These are phyloP conservation scores for Lepidurus packardi DNA, from an alignment of 1,140 invertebrate genomes.

Conservation along the genomic window DNA sequence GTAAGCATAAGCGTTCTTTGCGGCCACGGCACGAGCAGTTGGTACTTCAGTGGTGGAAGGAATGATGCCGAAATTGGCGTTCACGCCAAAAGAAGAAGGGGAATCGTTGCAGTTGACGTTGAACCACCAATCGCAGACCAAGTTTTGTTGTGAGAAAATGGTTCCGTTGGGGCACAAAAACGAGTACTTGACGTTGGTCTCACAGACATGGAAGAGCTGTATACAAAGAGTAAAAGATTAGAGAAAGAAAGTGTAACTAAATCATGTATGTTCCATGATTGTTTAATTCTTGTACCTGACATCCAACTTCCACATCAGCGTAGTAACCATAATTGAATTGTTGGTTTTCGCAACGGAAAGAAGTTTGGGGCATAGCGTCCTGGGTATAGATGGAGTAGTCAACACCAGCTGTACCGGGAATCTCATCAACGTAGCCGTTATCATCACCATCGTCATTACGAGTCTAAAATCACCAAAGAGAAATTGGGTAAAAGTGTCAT, in stretches of 20 bases:
- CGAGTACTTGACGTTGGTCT: constrained; percentile 44
- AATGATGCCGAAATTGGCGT: constrained; percentile 24
- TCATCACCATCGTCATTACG: background rate
- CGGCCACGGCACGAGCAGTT: background rate
- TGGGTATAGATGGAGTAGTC: constrained; percentile 50
- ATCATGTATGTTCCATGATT: background rate
- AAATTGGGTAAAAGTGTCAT: background rate
- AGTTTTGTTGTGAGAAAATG: constrained; percentile 77
- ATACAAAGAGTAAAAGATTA: constrained; percentile 28
- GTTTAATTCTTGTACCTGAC: constrained; percentile 41
- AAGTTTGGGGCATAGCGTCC: constrained; percentile 40
- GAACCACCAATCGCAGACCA: constrained; percentile 89
- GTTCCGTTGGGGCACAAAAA: constrained; percentile 86
- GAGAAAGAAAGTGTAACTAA: background rate
- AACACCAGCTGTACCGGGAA: constrained; percentile 50
- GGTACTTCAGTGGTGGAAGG: background rate
- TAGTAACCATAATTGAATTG: constrained; percentile 42
- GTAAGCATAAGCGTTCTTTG: background rate
- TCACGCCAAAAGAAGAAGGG: constrained; percentile 13
- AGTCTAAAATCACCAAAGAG: background rate
- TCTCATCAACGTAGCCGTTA: constrained; percentile 40
- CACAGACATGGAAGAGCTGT: constrained; percentile 50
- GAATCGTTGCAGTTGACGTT: constrained; percentile 63
- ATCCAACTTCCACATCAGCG: constrained; percentile 42
- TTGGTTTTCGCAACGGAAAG: constrained; percentile 41